Evolutionary conservation across 2,888 invertebrate species (phyloP).

Genomic region (Sipha maydis): DNA sequence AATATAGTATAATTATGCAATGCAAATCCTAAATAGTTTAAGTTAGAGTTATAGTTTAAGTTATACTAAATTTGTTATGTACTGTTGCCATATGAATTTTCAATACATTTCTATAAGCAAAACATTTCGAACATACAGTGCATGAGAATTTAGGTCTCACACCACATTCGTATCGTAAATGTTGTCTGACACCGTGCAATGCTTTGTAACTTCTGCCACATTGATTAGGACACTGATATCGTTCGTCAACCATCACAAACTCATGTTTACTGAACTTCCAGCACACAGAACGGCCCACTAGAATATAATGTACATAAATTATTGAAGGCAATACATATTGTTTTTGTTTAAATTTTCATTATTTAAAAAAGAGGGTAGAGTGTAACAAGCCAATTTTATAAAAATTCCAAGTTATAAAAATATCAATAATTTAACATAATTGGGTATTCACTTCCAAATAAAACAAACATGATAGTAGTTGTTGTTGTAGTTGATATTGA

Average conservation of each 20-base stretch:
- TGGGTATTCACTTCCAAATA: not conserved
- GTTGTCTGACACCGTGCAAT: slow-evolving; percentile 67
- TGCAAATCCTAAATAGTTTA: no score
- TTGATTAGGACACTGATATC: slow-evolving; percentile 37
- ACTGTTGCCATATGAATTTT: slow-evolving; percentile 60
- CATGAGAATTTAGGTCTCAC: slow-evolving; percentile 81
- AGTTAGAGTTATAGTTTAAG: no score
- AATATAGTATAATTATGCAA: no score
- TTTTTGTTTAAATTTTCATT: not conserved
- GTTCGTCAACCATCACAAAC: slow-evolving; percentile 4
- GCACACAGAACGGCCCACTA: not conserved
- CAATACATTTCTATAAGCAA: slow-evolving; percentile 60
- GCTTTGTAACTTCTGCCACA: slow-evolving; percentile 63
- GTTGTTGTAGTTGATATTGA: no score
- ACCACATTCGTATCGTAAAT: slow-evolving; percentile 67
- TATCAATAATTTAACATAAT: not conserved
- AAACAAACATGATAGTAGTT: not conserved
- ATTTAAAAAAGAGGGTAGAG: not conserved
- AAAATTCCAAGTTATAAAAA: not conserved
- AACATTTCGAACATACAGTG: slow-evolving; percentile 78
- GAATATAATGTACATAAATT: slow-evolving; percentile 19
- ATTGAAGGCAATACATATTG: not conserved
- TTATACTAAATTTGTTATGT: not conserved
- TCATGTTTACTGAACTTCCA: slow-evolving; percentile 20
- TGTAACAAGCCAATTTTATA: slow-evolving; percentile 22